These are phyloP conservation scores for Antechinus flavipes DNA, from an alignment of 2,113 vertebrate species.

Conservation along the genomic window DNA sequence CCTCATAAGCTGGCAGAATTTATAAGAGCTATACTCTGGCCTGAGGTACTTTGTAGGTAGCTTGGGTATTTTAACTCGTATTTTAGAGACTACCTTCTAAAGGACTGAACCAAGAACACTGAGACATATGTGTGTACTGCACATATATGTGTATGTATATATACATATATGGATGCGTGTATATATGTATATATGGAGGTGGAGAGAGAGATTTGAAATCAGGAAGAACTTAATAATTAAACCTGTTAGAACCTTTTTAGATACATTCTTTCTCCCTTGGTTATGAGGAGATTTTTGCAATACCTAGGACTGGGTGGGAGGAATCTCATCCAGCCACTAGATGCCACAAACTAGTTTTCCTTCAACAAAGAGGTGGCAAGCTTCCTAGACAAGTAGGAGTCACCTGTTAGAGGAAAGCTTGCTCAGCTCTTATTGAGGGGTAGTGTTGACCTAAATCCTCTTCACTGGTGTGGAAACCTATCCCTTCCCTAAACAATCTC, in stretches of 20 bases:
- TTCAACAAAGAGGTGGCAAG: not conserved
- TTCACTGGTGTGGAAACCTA: not conserved
- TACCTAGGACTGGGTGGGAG: not conserved
- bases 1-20: not conserved
- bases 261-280: not conserved
- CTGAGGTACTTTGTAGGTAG: not conserved
- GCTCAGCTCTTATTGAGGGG: not conserved
- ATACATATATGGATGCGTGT: no score
- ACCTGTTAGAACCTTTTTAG: not conserved
- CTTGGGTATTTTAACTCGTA: no score
- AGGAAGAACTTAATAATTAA: no score
- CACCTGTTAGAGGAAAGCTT: not conserved
- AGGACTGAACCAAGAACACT: no score
- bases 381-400: not conserved
- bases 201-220: no score
- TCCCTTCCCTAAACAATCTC: not conserved
- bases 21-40: not conserved
- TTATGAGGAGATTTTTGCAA: not conserved
- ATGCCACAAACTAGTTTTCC: not conserved
- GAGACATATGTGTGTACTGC: no score
- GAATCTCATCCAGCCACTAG: not conserved
- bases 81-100: no score
- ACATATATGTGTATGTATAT: no score
- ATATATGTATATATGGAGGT: no score
- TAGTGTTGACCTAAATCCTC: not conserved